A percentile compares a stretch with the other conserved stretches of the same genome.
phyloP scores from a whole-genome alignment of 2,797 vertebrate species.

The Steatocranus sp. region DNA sequence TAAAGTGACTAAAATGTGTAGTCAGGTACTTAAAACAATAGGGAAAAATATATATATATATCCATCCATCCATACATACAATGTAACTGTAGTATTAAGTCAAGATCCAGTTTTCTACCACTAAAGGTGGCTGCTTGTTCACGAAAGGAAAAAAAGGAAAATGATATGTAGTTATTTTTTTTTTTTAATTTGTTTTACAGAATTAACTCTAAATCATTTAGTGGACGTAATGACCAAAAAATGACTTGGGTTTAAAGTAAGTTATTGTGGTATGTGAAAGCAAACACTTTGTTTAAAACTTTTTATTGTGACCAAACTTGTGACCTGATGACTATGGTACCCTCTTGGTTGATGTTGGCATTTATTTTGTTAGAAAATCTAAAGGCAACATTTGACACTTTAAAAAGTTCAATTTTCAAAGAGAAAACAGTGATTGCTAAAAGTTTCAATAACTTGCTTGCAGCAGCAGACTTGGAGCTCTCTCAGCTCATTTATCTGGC shows the following conservation, averaged over 20 bases:
- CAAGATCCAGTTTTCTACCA: neutral
- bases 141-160: neutral
- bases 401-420: neutral
- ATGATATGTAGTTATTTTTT: neutral
- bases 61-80: neutral
- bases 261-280: neutral
- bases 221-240: neutral
- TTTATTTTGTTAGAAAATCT: neutral
- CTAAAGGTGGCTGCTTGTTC: neutral
- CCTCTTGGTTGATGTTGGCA: neutral
- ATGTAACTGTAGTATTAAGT: neutral
- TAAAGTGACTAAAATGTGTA: neutral
- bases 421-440: neutral
- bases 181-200: neutral
- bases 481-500: neutral
- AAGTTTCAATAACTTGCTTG: neutral
- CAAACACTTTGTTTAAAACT: neutral
- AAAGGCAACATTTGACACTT: neutral
- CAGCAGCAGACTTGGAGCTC: neutral
- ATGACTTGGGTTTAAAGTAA: neutral
- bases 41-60: rapidly evolving
- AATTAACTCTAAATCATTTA: neutral
- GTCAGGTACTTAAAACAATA: neutral
- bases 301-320: neutral
- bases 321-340: neutral